Base-by-base conservation (phyloP, 2,797 vertebrate genomes). In the Scyliorhinus canicula region DNA sequence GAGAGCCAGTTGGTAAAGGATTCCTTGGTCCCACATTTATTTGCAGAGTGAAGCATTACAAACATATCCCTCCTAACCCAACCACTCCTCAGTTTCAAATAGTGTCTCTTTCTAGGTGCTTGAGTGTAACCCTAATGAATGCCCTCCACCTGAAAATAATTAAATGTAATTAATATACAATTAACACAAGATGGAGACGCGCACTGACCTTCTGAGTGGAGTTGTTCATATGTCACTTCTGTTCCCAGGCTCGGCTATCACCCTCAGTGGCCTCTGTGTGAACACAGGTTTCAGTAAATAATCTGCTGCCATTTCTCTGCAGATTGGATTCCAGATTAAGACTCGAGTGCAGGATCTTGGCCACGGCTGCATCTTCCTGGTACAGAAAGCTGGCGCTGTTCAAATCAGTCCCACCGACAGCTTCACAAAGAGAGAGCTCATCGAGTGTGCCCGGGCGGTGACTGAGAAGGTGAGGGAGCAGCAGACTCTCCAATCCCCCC, bases 351-450 rank as follows among this genome's bases (percentile, higher is more conserved):
- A 99, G 96, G 99, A 99, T 95, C 98, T 99, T 50, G 99, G 99
- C 26, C 99, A 99, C 0, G 98, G 99, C 95, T 99, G 99, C 91
- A 99, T 99, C 96, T 99, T 98, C 96, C 98, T 99, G 95, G 99
- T 99, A n/a, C 99, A 99, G 97, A 99, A 99, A 97, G 99, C 99
- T 0, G 99, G 99, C 60, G 98, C 99, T 7, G 97, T 99, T 90
- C 99, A 99, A 97, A 98, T 99, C 95, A 99, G 97, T 95, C 99
- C 99, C 44, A 98, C 98, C 0, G 99, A 99, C 95, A 97, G 98
- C 96, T 99, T 98, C 96, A 99, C 98, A 95, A 99, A 99, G 95
- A 97, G 98, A 95, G 99, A 99, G 97, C 97, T 99, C 96, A 99
- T 99, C 1, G 99, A 99, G 31, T 99, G 99, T 71, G 99, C 99